Base-by-base conservation (phyloP, 35 echinoderm and acorn worm genomes). In the Lytechinus variegatus region DNA sequence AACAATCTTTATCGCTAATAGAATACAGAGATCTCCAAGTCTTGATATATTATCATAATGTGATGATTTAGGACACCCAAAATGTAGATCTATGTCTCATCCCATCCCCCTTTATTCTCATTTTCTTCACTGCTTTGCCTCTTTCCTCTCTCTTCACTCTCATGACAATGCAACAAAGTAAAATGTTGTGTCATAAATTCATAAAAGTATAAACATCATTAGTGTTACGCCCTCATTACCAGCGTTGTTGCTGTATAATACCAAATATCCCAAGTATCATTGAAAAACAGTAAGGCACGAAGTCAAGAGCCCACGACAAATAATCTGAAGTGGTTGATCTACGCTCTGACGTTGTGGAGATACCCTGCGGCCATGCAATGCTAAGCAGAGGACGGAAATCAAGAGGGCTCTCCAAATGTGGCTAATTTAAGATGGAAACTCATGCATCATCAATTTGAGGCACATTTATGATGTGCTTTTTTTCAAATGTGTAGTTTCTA, bases 291-390 rank as follows among this genome's bases (percentile, higher is more conserved):
- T 12, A 44, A 54, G 88, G 28, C 28, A 54, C 88, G 52, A 90
- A 90, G 88, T 90, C 88, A 90, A 90, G 88, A 90, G 88, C 88
- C 88, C 52, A 54, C 88, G 88, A 90, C 88, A 90, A 90, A 90
- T 90, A 90, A 7, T 13, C 27, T 90, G 27, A 90, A 90, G 88
- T n/a, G 88, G 88, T 90, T 90, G 88, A 54, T 90, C 88, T 44
- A 54, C 29, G 88, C 29, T 90, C 88, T 54, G 88, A 90, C 88
- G 28, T 52, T 54, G 28, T 54, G 24, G 11, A 27, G 88, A 44
- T 12, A 90, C 88, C 88, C 88, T 54, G 88, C 88, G 88, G 88
- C 88, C 52, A 90, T 54, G 88, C 88, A 54, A 28, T 54, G 88
- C 52, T 16, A 19, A 54, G 88, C 29, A 54, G 29, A 52, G 28